A percentile compares a stretch with the other conserved stretches of the same genome.
phyloP scores from a whole-genome alignment of 37 sponge, comb jelly and placozoan species.

The Oopsacas minuta region DNA sequence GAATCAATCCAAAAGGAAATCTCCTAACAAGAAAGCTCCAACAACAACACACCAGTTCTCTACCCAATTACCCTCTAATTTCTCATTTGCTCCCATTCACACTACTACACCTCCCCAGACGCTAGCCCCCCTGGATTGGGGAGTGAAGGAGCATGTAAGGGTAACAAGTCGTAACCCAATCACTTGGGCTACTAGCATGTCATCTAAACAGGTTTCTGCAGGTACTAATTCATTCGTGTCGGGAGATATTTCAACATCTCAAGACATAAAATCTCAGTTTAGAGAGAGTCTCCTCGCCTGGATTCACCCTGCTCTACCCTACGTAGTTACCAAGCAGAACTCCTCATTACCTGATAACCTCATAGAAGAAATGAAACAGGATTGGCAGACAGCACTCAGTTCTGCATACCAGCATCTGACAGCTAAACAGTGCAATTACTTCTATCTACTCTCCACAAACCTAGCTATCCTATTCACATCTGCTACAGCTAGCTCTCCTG shows the following conservation, averaged over 20 bases:
- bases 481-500: neutral
- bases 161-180: neutral
- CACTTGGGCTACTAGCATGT: neutral
- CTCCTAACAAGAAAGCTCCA: neutral
- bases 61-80: neutral
- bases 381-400: constrained; percentile 1
- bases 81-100: constrained; percentile 9
- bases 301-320: neutral
- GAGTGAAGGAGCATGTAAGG: neutral
- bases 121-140: neutral
- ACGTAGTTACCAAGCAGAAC: neutral
- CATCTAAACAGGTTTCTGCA: neutral
- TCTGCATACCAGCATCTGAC: neutral
- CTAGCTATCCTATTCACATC: neutral
- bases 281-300: neutral
- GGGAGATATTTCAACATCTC: neutral
- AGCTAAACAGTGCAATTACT: neutral
- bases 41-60: neutral
- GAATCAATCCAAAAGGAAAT: neutral
- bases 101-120: neutral
- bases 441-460: neutral
- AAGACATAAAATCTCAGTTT: neutral
- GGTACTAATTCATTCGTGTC: neutral
- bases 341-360: neutral
- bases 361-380: neutral